Evolutionary conservation across 2,797 vertebrate species (phyloP), one percentile per base, ranked within the genome.

Genomic region (Ciconia nigra): DNA sequence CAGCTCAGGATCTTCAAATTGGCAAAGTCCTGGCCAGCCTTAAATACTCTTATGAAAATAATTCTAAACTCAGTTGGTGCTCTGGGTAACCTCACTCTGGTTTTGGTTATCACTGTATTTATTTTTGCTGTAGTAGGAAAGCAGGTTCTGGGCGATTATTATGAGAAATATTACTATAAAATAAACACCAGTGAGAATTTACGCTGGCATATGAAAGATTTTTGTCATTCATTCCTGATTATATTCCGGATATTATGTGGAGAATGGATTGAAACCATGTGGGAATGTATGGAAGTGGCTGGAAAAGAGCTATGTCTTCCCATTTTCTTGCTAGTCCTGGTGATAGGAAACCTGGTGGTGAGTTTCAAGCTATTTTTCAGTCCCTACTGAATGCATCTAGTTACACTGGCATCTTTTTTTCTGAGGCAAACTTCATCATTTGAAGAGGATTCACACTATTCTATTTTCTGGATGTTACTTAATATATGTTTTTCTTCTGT

Each of bases 181-280:
- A 92, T 87, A 83, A 96, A 1, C 41, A 24, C 77, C 7, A 5
- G 0, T 26, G 1, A 1, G 2, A 1, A 67, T 7, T 35, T 28
- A 12, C 98, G 98, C 39, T 98, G 98, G 98, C 98, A 98, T 65
- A 98, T 98, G 98, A 97, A 44, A 6, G 97, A 98, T 65, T 97
- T 98, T 79, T 96, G 66, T 49, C 98, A 98, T 85, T 98, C 98
- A 26, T 80, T 98, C 49, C 94, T 98, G 71, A 96, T 98, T 92
- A 96, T 98, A 47, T 98, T 98, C 93, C 97, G 98, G 67, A 98
- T 98, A 93, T 96, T 98, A 18, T 98, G 98, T 49, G 98, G 98
- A 86, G 98, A 98, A 71, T 98, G 98, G 98, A 98, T 98, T 13
- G 97, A 98, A 82, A 98, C 96, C 42, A 98, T 98, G 98, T 98